These are phyloP conservation scores for Apostichopus californicus DNA, from an alignment of 35 echinoderm and acorn worm species.

Conservation along the genomic window DNA sequence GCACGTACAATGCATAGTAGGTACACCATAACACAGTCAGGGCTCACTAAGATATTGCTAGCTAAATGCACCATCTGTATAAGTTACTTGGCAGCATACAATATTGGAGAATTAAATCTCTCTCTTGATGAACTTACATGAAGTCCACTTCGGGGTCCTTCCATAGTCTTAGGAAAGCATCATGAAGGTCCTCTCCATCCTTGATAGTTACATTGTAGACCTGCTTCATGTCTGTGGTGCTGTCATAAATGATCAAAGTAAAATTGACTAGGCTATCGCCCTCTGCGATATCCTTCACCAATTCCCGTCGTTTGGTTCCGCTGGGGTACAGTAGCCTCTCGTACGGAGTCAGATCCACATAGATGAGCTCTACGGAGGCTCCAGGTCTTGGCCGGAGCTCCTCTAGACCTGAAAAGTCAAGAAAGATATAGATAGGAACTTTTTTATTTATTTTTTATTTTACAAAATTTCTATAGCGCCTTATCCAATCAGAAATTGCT, in stretches of 20 bases:
- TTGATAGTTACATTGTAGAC: constrained; percentile 7
- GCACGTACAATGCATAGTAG: too few species aligned
- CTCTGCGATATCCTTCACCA: constrained; percentile 4
- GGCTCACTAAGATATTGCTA: too few species aligned
- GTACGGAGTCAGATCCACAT: constrained; percentile 4
- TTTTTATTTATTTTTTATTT: too few species aligned
- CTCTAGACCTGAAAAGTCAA: background rate
- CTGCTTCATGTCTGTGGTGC: background rate
- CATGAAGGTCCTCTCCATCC: background rate
- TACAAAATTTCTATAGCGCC: too few species aligned
- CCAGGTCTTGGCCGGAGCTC: background rate
- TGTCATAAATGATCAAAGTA: background rate
- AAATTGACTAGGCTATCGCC: background rate
- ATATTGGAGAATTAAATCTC: too few species aligned
- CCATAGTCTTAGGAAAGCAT: constrained; percentile 4
- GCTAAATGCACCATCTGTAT: too few species aligned
- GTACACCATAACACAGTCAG: too few species aligned
- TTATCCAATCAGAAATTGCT: too few species aligned
- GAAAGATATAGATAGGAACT: too few species aligned
- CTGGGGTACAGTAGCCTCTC: background rate
- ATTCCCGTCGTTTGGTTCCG: background rate
- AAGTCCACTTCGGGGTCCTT: background rate
- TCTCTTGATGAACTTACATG: background rate
- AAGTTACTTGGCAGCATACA: too few species aligned
- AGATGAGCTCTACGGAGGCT: background rate